Base-by-base conservation (phyloP, 2,888 invertebrate species). In the Amphiduros pacificus region DNA sequence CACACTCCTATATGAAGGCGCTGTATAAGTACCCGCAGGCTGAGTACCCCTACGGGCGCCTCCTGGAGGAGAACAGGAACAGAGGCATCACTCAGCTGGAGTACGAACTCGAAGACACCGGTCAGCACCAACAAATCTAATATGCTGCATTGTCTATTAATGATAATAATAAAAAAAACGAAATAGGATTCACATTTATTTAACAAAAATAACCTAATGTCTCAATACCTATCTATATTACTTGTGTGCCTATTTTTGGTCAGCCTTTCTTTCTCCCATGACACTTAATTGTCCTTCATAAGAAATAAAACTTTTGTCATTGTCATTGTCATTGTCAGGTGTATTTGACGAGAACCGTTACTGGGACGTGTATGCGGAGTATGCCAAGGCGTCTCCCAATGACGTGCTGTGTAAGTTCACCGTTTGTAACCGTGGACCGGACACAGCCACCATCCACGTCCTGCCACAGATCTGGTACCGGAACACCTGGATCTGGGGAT, bases 11-110 rank as follows among this genome's bases (percentile, higher is more conserved):
- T 70, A 79, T 80, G 78, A 74, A 75, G 60, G 78, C 75, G 17
- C 67, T 81, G 24, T 82, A 82, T 70, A 79, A 78, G 66, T 82
- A 82, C 68, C 82, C 82, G 0, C 79, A 79, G 62, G 41, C 53
- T 3, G 68, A 58, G 29, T 82, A 74, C 65, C 82, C 82, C 2
- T 82, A 82, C 61, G 50, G 69, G 17, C 31, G 70, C 24, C 68
- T 82, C 3, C 63, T 73, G 40, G 61, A 65, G 4, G 74, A 73
- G 32, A 78, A 79, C 65, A 63, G 55, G 17, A 49, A 61, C 11
- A 64, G 79, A 9, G 65, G 67, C 1, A 62, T 65, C 2, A 22
- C 53, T 1, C 74, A 78, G 2, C 73, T 72, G 0, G 82, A 82
- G 65, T 78, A 74, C 63, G 82, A 82, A 68, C 50, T 82, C 3